Evolutionary conservation across 2,113 vertebrate genomes (phyloP).

Genomic region (Oncorhynchus kisutch): DNA sequence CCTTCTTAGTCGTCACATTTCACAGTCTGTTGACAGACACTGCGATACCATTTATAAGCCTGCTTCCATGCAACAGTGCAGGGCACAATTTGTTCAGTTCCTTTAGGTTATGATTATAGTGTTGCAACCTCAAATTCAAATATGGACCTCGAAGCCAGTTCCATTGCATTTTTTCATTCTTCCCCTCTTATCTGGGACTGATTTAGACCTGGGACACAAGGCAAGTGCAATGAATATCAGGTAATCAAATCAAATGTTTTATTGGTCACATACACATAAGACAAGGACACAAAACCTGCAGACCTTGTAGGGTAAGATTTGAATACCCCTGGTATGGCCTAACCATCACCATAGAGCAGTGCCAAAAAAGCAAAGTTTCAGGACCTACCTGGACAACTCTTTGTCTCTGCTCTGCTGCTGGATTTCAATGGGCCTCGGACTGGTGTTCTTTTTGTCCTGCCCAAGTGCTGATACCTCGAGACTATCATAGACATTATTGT

Average conservation of each 20-base stretch:
- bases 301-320: background rate
- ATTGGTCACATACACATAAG: no score
- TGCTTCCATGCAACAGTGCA: background rate
- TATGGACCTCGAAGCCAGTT: no score
- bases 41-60: background rate
- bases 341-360: background rate
- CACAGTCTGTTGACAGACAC: no score
- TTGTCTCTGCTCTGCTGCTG: slow-evolving; percentile 2
- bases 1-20: no score
- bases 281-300: no score
- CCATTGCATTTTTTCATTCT: no score
- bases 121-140: no score
- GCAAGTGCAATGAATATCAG: background rate
- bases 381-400: slow-evolving; percentile 42
- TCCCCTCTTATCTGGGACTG: no score
- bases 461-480: slow-evolving; percentile 30
- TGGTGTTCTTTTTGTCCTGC: background rate
- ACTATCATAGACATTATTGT: slow-evolving; percentile 50
- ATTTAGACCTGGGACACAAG: no score
- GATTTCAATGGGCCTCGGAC: background rate
- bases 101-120: no score
- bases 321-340: slow-evolving; percentile 53
- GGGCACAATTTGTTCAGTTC: no score
- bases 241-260: background rate
- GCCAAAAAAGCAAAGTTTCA: background rate